These are phyloP conservation scores for Micrasema longulum DNA, from an alignment of 1,140 invertebrate genomes.

Conservation along the genomic window DNA sequence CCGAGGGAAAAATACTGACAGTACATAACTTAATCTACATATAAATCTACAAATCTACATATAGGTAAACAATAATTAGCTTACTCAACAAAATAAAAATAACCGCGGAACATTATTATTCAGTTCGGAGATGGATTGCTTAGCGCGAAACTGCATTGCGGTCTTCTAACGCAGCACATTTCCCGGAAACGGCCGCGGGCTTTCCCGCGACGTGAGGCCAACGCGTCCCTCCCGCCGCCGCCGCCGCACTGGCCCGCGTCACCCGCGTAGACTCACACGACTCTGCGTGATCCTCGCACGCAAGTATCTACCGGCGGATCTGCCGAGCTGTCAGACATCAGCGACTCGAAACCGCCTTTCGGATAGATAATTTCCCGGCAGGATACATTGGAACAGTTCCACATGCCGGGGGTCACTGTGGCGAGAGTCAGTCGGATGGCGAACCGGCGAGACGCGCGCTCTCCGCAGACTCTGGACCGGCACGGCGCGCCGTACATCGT, in stretches of 20 bases:
- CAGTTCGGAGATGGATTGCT: too few species aligned
- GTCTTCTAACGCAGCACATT: too few species aligned
- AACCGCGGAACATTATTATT: too few species aligned
- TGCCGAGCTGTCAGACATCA: neutral
- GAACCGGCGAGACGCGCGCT: neutral
- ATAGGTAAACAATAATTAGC: neutral
- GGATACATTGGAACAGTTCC: too few species aligned
- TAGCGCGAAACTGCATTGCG: too few species aligned
- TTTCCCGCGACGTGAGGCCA: constrained; percentile 7
- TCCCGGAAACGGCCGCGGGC: constrained; percentile 13
- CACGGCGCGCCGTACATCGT: neutral
- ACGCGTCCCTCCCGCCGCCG: neutral
- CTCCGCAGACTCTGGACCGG: neutral
- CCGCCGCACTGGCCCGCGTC: neutral
- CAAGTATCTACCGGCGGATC: neutral
- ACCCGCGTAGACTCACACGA: neutral
- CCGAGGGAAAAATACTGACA: too few species aligned
- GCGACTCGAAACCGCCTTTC: too few species aligned
- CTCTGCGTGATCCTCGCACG: too few species aligned
- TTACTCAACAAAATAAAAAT: neutral
- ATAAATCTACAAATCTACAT: too few species aligned
- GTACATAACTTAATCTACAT: too few species aligned
- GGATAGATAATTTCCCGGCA: too few species aligned
- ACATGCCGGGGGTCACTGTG: neutral
- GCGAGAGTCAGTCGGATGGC: too few species aligned